phyloP scores from a whole-genome alignment of 2,888 invertebrate species.

The Drepana falcataria region DNA sequence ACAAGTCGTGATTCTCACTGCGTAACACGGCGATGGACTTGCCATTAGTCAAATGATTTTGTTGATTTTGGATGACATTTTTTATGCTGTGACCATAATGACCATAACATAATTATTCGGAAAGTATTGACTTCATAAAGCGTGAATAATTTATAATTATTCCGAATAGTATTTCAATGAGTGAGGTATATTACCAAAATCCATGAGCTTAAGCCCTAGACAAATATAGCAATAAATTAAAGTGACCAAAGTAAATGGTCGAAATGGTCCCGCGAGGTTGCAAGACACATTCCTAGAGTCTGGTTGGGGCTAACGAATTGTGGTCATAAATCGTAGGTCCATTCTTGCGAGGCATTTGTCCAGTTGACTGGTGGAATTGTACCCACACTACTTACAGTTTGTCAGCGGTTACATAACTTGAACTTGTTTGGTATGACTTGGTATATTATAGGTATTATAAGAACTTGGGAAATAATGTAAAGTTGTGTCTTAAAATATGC shows the following conservation, averaged over 20 bases:
- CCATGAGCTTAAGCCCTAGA: background rate
- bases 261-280: constrained; percentile 3
- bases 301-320: constrained; percentile 48
- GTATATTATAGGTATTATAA: constrained; percentile 3
- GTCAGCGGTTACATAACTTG: constrained; percentile 22
- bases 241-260: constrained; percentile 16
- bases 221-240: constrained; percentile 9
- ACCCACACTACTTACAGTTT: constrained; percentile 33
- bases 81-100: too few relatives aligned
- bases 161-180: too few relatives aligned
- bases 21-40: too few relatives aligned
- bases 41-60: too few relatives aligned
- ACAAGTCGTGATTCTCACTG: too few relatives aligned
- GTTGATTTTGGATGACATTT: too few relatives aligned
- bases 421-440: constrained; percentile 2
- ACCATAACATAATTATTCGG: too few relatives aligned
- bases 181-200: background rate
- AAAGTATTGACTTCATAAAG: too few relatives aligned
- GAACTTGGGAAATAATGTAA: too few relatives aligned
- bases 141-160: too few relatives aligned
- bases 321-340: constrained; percentile 51
- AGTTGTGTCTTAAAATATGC: too few relatives aligned
- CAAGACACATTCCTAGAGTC: constrained; percentile 47
- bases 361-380: constrained; percentile 41
- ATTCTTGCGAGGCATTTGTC: constrained; percentile 61